Conservation (phyloP, 2,888 invertebrate genomes). For the Saturnia japonica region DNA sequence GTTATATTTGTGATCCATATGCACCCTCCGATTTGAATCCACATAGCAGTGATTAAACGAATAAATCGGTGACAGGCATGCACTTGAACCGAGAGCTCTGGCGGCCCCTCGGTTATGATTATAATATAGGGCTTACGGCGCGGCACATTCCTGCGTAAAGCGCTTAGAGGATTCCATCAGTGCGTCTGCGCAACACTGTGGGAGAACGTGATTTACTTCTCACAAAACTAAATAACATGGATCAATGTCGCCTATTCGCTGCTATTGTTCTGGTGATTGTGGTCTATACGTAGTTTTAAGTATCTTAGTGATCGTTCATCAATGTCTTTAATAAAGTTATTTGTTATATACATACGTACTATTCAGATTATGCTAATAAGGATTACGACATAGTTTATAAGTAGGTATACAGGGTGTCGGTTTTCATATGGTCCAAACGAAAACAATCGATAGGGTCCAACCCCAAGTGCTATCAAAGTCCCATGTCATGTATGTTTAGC, state of each 20-base stretch:
- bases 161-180: slow-evolving; percentile 46
- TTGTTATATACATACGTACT: background rate
- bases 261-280: slow-evolving; percentile 48
- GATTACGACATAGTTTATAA: background rate
- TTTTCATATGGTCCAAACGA: too few relatives aligned
- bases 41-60: background rate
- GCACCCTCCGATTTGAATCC: background rate
- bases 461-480: too few relatives aligned
- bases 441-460: too few relatives aligned
- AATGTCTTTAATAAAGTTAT: background rate
- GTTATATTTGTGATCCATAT: background rate
- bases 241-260: slow-evolving; percentile 51
- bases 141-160: slow-evolving; percentile 61
- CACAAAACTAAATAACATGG: slow-evolving; percentile 57
- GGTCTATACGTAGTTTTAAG: slow-evolving; percentile 28
- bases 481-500: too few relatives aligned
- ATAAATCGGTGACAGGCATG: slow-evolving; percentile 9
- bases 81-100: slow-evolving; percentile 15
- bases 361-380: background rate
- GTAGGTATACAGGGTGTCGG: too few relatives aligned
- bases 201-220: slow-evolving; percentile 69
- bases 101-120: slow-evolving; percentile 48
- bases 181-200: slow-evolving; percentile 53
- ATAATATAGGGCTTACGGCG: slow-evolving; percentile 64
- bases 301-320: background rate